Evolutionary conservation across 2,797 vertebrate genomes (phyloP).

Genomic region (Momotus momota): DNA sequence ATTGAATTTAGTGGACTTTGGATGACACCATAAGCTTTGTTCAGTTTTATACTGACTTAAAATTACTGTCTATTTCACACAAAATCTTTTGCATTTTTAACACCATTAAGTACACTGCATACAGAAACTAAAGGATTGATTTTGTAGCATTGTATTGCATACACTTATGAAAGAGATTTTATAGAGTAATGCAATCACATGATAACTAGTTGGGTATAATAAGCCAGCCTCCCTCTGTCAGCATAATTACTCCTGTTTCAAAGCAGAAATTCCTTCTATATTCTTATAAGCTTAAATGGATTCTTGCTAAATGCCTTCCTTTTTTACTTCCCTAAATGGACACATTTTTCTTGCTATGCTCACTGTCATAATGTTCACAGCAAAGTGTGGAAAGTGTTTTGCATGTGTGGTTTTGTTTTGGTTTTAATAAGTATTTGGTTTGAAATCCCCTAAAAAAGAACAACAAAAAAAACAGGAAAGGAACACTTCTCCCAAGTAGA

Average conservation of each 20-base stretch:
- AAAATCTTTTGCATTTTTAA: neutral
- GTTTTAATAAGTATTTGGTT: neutral
- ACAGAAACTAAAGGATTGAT: neutral
- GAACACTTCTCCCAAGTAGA: neutral
- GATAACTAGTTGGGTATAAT: neutral
- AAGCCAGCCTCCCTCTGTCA: neutral
- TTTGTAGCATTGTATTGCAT: neutral
- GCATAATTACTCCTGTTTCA: slow-evolving; percentile 24
- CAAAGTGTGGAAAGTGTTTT: neutral
- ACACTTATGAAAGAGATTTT: neutral
- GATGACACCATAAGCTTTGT: neutral
- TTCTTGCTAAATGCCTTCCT: neutral
- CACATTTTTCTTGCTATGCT: neutral
- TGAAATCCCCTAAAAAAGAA: neutral
- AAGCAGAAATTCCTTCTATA: slow-evolving; percentile 42
- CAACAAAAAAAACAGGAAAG: neutral
- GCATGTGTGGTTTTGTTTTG: too few species aligned
- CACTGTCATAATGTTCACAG: neutral
- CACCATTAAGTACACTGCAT: neutral
- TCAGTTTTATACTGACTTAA: neutral
- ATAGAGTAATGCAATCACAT: neutral
- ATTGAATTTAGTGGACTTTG: neutral
- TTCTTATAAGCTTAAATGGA: slow-evolving; percentile 12
- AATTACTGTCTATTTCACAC: neutral
- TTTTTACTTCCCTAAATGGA: slow-evolving; percentile 41